Conservation (phyloP, 2,797 vertebrate species). For the Karalla daura region DNA sequence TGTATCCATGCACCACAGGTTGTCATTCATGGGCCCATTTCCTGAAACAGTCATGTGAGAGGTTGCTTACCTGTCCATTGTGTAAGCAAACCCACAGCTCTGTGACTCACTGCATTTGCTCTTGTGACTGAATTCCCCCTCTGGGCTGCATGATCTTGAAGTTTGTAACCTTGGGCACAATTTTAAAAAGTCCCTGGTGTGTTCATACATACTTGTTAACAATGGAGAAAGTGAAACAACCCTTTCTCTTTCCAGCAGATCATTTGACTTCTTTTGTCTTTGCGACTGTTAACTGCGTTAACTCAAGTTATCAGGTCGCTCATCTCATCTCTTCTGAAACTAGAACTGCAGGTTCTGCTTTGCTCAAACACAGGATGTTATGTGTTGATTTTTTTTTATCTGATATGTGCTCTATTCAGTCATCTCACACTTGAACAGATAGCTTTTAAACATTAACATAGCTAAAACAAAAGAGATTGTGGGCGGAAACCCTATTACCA, state of each 20-base stretch:
- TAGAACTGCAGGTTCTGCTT: neutral
- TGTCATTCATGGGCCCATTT: neutral
- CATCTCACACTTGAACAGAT: no score
- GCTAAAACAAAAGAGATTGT: no score
- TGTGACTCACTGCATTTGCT: conserved; percentile 7
- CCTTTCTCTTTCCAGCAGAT: neutral
- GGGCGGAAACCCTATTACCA: no score
- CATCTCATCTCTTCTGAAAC: neutral
- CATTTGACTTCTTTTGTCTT: no score
- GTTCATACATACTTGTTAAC: neutral
- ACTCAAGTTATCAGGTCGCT: no score
- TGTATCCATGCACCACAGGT: no score
- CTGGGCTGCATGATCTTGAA: neutral
- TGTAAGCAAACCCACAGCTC: neutral
- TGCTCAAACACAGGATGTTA: neutral
- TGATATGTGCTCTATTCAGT: no score
- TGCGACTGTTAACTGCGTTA: no score
- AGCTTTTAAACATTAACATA: no score
- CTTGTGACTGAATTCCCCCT: conserved; percentile 27
- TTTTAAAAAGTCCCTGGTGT: neutral
- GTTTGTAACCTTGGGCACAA: neutral
- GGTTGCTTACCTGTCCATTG: conserved; percentile 16
- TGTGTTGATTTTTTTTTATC: no score
- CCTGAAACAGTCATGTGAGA: neutral
- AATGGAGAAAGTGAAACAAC: neutral